Conservation (phyloP, 1,140 invertebrate species). For the Bombus picipes region DNA sequence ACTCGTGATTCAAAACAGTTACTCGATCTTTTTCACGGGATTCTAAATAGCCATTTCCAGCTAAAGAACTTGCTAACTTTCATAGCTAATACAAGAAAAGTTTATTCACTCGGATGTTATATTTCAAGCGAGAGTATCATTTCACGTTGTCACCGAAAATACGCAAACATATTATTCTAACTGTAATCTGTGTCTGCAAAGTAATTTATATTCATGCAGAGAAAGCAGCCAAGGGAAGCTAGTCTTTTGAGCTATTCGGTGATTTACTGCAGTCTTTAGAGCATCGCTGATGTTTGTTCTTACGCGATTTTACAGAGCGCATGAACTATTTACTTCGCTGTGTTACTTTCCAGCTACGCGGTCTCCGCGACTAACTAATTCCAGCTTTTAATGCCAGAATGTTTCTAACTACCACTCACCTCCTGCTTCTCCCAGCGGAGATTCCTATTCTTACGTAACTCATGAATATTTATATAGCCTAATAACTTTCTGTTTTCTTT, state of each 20-base stretch:
- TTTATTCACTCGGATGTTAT: background rate
- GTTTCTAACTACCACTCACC: slow-evolving; percentile 39
- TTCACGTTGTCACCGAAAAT: slow-evolving; percentile 12
- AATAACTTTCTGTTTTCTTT: slow-evolving; percentile 55
- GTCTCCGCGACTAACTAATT: slow-evolving; percentile 32
- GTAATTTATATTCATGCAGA: slow-evolving; percentile 38
- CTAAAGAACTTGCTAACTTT: background rate
- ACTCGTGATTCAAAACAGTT: background rate
- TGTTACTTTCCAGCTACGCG: slow-evolving; percentile 15
- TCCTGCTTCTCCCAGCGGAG: background rate
- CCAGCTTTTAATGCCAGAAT: slow-evolving; percentile 45
- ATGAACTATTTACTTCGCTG: slow-evolving; percentile 23
- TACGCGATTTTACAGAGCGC: slow-evolving; percentile 31
- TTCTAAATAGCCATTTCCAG: background rate
- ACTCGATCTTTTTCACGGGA: background rate
- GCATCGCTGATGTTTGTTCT: slow-evolving; percentile 38
- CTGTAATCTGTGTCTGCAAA: background rate
- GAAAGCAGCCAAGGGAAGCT: background rate
- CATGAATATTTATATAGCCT: slow-evolving; percentile 41
- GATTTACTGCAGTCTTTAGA: slow-evolving; percentile 32
- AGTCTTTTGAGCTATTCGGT: slow-evolving; percentile 22
- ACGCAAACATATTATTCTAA: slow-evolving; percentile 17
- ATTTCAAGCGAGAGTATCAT: slow-evolving; percentile 10
- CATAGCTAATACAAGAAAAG: slow-evolving; percentile 2
- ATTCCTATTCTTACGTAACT: slow-evolving; percentile 37